Evolutionary conservation across 2,113 vertebrate genomes (phyloP), one percentile per base, ranked within the genome.

Genomic region (Solea solea): DNA sequence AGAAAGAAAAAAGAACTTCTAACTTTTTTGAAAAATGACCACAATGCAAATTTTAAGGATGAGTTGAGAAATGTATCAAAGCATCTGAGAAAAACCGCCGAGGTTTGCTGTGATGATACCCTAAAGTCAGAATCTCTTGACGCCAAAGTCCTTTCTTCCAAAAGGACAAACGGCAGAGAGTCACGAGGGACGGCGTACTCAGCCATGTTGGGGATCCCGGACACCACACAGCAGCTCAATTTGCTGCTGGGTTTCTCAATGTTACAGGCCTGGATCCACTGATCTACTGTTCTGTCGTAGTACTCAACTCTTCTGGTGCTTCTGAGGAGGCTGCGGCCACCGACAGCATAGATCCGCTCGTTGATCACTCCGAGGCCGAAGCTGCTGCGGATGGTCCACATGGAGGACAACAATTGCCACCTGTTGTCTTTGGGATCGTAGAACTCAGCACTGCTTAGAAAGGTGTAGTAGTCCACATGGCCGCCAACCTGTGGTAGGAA

Each of bases 181-280:
- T 80, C 27, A 15, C 53, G 53, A 3, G 72, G 40, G 1, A 53
- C 1, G 0, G 34, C 7, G 1, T 78, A 86, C 0, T 64, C 40
- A 0, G 21, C 5, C 14, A 84, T 27, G 0, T 95, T 95, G 54
- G 92, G 76, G 5, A 95, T 82, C 1, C 91, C 93, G 0, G 91
- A 89, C 13, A 97, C 92, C 61, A 95, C 94, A 0, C 95, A 97
- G 92, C 96, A 98, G 91, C 95, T 90, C 71, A 97, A 81, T 0
- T 95, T 95, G 0, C 96, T 96, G 51, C 95, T 94, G 84, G 81
- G 87, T 9, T 95, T 56, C 2, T 78, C 45, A 95, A 97, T 95
- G 83, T 94, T 67, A 0, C 86, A 39, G 0, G 85, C 86, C 0
- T 91, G 83, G 0, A 85, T 80, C 96, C 96, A 97, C 74, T 90